Evolutionary conservation across 1,140 invertebrate species (phyloP), one percentile per base, ranked within the genome.

Genomic region (Apis laboriosa): DNA sequence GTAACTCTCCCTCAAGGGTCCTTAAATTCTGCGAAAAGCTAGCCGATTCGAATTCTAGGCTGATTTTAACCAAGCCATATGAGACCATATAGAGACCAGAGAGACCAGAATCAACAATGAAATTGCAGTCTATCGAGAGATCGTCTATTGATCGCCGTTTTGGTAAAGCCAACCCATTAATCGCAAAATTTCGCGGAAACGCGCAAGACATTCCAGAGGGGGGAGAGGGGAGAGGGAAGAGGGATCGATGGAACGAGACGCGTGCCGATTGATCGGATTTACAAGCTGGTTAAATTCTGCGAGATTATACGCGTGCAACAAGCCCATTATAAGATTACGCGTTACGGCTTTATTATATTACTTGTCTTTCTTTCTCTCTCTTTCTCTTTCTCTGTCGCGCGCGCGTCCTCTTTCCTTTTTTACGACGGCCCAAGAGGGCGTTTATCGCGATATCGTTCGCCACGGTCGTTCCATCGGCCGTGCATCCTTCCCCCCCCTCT

Each of bases 261-360:
- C 77, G 67, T 79, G 79, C 72, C 83, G 84, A 89, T 86, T 83
- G 83, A 83, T 81, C 71, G 86, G 64, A 80, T 89, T 89, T 89
- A 89, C 61, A 67, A 43, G 71, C 58, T 70, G 80, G 80, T 83
- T 86, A 84, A 87, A 90, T 88, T 85, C 84, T 86, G 74, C 84
- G 68, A 53, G 67, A 72, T 86, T 86, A 86, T 89, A 84, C 89
- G 89, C 89, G 90, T 89, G 85, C 88, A 90, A 91, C 91, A 83
- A 86, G 87, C 81, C 89, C 86, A 88, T 92, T 92, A 92, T 90
- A 86, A 85, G 90, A 91, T 90, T 92, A 92, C 78, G 80, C 76
- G 84, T 90, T 87, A 90, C 85, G 55, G 56, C 78, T 87, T 87
- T 24, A 24, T 24, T 24, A 24, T 87, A 84, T 88, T 87, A 84